These are phyloP conservation scores for Coleophora deauratella DNA, from an alignment of 2,888 invertebrate species.

Conservation along the genomic window DNA sequence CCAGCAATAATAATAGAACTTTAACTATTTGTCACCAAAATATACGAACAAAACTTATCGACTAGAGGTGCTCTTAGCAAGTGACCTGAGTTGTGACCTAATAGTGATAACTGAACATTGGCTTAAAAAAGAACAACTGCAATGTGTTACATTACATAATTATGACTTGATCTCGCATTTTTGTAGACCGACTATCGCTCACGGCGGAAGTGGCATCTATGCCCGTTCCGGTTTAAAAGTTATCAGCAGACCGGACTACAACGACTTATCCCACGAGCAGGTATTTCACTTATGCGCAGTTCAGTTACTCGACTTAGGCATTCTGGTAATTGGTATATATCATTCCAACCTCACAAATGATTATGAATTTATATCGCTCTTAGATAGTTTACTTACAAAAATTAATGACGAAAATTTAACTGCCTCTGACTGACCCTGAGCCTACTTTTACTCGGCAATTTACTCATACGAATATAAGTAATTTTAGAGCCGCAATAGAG, in stretches of 20 bases:
- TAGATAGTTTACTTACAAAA: too few relatives aligned
- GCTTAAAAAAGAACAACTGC: neutral
- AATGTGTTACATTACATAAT: neutral
- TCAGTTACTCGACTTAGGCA: neutral
- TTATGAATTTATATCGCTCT: too few relatives aligned
- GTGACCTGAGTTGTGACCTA: neutral
- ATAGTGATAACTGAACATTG: neutral
- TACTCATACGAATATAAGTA: too few relatives aligned
- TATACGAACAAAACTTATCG: neutral
- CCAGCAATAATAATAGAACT: too few relatives aligned
- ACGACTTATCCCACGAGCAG: too few relatives aligned
- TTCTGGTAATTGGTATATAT: too few relatives aligned
- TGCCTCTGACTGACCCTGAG: too few relatives aligned
- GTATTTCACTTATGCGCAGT: neutral
- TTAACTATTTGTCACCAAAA: neutral
- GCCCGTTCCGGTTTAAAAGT: neutral
- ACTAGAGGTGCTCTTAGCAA: neutral
- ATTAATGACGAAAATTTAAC: too few relatives aligned
- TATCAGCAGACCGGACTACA: too few relatives aligned
- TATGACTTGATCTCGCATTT: neutral
- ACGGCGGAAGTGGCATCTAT: neutral
- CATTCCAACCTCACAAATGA: too few relatives aligned
- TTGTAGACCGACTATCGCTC: neutral
- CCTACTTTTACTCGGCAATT: too few relatives aligned
- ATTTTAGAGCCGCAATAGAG: too few relatives aligned